Evolutionary conservation across 2,888 invertebrate genomes (phyloP), one percentile per base, ranked within the genome.

Genomic region (Papilio protenor): DNA sequence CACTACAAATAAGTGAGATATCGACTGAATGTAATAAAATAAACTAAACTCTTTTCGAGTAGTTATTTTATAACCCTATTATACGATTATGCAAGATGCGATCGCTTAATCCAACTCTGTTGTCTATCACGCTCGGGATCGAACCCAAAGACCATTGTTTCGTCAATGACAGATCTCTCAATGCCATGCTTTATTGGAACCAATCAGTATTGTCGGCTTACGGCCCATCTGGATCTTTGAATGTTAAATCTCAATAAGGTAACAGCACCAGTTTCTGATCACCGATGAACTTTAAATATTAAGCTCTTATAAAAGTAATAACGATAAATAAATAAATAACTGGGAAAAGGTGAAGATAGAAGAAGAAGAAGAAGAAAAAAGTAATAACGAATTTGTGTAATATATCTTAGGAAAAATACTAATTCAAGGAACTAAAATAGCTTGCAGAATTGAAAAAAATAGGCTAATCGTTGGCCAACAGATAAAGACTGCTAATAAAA

Each of bases 141-240:
- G 90, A 92, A 91, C 87, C 86, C 82, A 81, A 82, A 77, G 77
- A 80, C 86, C 86, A 91, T 93, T 93, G 94, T 94, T 89, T 92
- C 87, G 88, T 85, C 86, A 90, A 88, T 90, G 93, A 92, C 92
- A 87, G 87, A 93, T 91, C 87, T 89, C 91, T 92, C 92, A 92
- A 93, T 93, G 93, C 90, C 85, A 87, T 89, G 89, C 82, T 93
- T 91, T 91, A 94, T 94, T 91, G 91, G 87, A 85, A 85, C 87
- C 94, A 88, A 94, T 94, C 94, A 92, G 92, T 93, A 92, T 92
- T 93, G 93, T 93, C 92, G 87, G 92, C 92, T 94, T 92, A 91
- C 84, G 83, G 84, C 84, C 85, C 89, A 89, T 90, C 87, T 89
- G 88, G 89, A 89, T 87, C 85, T 87, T 86, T 89, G 87, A 88